phyloP scores from a whole-genome alignment of 2,113 vertebrate species.

The Hystrix cristata region DNA sequence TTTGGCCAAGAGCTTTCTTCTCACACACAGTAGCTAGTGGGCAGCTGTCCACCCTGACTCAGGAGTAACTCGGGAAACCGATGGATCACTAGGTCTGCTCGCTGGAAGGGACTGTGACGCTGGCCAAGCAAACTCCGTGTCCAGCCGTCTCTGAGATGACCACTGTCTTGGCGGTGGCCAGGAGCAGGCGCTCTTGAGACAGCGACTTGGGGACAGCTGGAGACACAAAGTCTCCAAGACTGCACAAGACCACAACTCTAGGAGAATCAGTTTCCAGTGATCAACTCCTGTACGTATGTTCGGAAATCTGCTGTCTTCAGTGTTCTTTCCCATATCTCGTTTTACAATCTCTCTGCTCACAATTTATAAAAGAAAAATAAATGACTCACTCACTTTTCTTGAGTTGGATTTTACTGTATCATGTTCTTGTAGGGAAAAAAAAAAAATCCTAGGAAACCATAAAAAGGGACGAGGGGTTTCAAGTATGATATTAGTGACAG shows the following conservation, averaged over 20 bases:
- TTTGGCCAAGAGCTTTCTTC: slow-evolving; percentile 58
- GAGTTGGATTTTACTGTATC: background rate
- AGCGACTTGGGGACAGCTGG: background rate
- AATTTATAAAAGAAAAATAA: background rate
- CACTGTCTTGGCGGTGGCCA: background rate
- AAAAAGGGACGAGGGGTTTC: background rate
- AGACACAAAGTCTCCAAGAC: background rate
- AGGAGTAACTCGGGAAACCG: slow-evolving; percentile 43
- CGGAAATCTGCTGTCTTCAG: background rate
- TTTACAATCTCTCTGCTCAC: background rate
- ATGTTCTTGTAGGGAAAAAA: background rate
- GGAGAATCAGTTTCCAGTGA: background rate
- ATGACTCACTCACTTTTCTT: background rate
- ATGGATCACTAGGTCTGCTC: background rate
- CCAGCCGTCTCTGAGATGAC: background rate
- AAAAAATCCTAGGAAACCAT: background rate
- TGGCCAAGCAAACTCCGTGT: background rate
- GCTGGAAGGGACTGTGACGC: slow-evolving; percentile 36
- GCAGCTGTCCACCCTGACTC: slow-evolving; percentile 12
- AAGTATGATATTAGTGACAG: background rate
- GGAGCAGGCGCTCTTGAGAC: background rate
- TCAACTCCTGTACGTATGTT: background rate
- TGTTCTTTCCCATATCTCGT: background rate
- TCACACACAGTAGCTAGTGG: background rate
- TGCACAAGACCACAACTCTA: background rate